Conservation (phyloP, 2,888 invertebrate species). For the Galerucella calmariensis region DNA sequence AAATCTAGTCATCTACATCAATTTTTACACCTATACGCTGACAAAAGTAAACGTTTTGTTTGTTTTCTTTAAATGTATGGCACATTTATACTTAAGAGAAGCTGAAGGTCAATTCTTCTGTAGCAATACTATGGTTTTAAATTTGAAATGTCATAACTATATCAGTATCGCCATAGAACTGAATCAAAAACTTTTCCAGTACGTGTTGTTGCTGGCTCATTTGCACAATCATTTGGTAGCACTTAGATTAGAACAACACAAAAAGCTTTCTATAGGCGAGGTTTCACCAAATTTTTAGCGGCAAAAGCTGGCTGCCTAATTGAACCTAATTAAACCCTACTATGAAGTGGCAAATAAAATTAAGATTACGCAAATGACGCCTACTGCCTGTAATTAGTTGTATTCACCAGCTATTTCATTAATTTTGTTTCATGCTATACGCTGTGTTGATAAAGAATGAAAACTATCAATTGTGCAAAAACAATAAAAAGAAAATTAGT, state of each 20-base stretch:
- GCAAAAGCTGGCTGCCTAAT: too few species aligned
- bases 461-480: not conserved
- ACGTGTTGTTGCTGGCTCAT: constrained; percentile 23
- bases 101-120: too few species aligned
- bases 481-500: not conserved
- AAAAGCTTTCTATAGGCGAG: constrained; percentile 27
- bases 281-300: constrained; percentile 14
- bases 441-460: constrained; percentile 9
- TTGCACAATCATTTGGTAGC: constrained; percentile 37
- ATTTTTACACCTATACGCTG: too few species aligned
- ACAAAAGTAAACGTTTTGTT: too few species aligned
- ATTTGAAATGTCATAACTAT: not conserved
- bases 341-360: constrained; percentile 25
- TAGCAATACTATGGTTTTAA: too few species aligned
- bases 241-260: constrained; percentile 26
- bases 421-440: not conserved
- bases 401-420: constrained; percentile 7
- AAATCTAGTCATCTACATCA: too few species aligned
- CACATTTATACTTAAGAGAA: too few species aligned
- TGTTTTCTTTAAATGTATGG: too few species aligned
- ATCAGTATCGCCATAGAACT: constrained; percentile 4
- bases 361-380: constrained; percentile 36
- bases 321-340: constrained; percentile 18
- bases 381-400: not conserved
- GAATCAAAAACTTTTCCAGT: constrained; percentile 4